Conservation (phyloP, 2,888 invertebrate species). For the Sicus ferrugineus region DNA sequence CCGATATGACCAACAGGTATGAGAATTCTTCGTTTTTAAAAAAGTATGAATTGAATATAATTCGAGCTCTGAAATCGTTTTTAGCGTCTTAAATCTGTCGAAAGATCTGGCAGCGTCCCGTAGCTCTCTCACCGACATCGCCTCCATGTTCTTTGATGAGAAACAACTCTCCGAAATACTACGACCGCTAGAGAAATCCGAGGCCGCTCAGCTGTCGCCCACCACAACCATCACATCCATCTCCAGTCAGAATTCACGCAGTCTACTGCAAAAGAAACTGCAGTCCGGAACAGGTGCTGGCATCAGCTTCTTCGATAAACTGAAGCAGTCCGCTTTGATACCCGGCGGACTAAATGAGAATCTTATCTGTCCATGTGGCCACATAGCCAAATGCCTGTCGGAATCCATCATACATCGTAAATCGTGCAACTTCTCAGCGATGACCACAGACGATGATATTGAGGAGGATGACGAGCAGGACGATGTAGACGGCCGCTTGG, state of each 20-base stretch:
- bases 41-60: background rate
- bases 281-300: constrained; percentile 55
- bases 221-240: constrained; percentile 50
- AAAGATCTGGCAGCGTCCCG: constrained; percentile 58
- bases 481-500: constrained; percentile 54
- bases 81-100: constrained; percentile 60
- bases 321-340: constrained; percentile 75
- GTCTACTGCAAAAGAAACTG: constrained; percentile 50
- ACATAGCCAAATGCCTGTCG: constrained; percentile 81
- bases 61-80: no score
- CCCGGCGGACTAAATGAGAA: constrained; percentile 73
- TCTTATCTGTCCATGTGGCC: constrained; percentile 75
- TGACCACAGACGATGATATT: constrained; percentile 49
- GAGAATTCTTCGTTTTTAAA: constrained; percentile 38
- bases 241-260: constrained; percentile 52
- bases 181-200: constrained; percentile 51
- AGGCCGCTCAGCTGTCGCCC: constrained; percentile 55
- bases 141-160: constrained; percentile 63
- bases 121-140: constrained; percentile 68
- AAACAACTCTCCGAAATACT: constrained; percentile 51
- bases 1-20: constrained; percentile 55
- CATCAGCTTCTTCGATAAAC: constrained; percentile 82
- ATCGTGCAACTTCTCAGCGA: constrained; percentile 66
- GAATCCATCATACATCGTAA: constrained; percentile 83
- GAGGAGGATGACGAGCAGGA: constrained; percentile 52